Evolutionary conservation across 2,888 invertebrate genomes (phyloP), one percentile per base, ranked within the genome.

Genomic region (Chirona hameri): DNA sequence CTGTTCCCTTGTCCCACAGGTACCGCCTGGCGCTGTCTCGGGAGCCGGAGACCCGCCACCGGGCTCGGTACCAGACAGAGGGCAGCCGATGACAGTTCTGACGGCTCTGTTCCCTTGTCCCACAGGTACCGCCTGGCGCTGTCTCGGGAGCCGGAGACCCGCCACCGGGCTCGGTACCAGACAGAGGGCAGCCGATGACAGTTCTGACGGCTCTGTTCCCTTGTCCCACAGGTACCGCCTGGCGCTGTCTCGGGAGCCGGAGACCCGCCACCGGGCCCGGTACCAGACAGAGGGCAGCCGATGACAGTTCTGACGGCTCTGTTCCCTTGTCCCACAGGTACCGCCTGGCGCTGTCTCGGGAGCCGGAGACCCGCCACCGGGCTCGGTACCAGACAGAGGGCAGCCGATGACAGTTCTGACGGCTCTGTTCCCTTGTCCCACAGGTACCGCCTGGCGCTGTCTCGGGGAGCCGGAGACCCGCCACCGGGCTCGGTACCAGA

Each of bases 221-320:
- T 7, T 39, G 39, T 39, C 39, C 7, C 39, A 24, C 55, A 82
- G 72, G 85, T 76, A 76, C 76, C 76, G 76, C 3, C 89, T 96
- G 85, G 93, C 94, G 88, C 97, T 98, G 86, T 88, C 96, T 60
- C 93, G 93, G 86, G 97, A 98, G 87, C 98, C 98, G 0, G 98
- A 98, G 88, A 94, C 95, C 85, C 97, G 98, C 88, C 98, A 98
- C 87, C 91, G 98, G 87, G 96, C 96, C 81, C 84, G 97, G 86
- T 98, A 98, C 88, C 95, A 97, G 89, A 98, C 98, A 46, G 98
- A 98, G 89, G 98, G 98, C 82, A 97, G 96, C 87, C 91, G 98
- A n/a, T n/a, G n/a, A n/a, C n/a, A n/a, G n/a, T n/a, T n/a, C n/a
- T n/a, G n/a, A n/a, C n/a, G n/a, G n/a, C n/a, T n/a, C n/a, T 39